A percentile compares a stretch with the other conserved stretches of the same genome.
Evolutionary conservation across 2,113 vertebrate species (phyloP).

Genomic region (Tapirus terrestris): DNA sequence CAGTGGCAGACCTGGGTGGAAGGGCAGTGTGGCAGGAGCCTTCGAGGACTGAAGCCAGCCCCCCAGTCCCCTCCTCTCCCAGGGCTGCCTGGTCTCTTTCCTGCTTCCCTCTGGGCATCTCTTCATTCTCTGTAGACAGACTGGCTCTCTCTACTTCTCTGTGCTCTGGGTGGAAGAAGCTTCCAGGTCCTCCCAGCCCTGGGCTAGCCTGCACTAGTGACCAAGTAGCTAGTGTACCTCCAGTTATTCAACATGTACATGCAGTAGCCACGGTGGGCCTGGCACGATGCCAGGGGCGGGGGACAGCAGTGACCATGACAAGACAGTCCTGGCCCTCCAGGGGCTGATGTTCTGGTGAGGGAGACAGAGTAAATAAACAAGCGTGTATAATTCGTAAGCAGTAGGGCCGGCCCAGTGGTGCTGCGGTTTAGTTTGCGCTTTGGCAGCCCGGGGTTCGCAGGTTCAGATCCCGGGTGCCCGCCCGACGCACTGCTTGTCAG

Average conservation of each 20-base stretch:
- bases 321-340: background rate
- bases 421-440: too few species aligned
- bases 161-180: background rate
- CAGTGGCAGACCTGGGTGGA: background rate
- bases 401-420: too few species aligned
- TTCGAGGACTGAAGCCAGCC: background rate
- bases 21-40: background rate
- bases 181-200: background rate
- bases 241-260: fast-evolving
- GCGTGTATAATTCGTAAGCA: background rate
- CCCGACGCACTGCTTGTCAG: too few species aligned
- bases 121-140: background rate
- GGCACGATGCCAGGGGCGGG: fast-evolving
- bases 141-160: background rate
- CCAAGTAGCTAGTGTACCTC: too few species aligned
- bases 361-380: background rate
- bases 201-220: fast-evolving
- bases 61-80: fast-evolving
- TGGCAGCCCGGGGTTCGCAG: too few species aligned
- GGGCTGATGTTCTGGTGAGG: background rate
- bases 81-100: background rate
- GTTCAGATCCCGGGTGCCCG: too few species aligned
- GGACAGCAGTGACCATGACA: background rate
- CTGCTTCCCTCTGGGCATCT: background rate
- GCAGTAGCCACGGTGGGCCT: background rate